phyloP scores from a whole-genome alignment of 2,113 vertebrate species.

The Paramisgurnus dabryanus region DNA sequence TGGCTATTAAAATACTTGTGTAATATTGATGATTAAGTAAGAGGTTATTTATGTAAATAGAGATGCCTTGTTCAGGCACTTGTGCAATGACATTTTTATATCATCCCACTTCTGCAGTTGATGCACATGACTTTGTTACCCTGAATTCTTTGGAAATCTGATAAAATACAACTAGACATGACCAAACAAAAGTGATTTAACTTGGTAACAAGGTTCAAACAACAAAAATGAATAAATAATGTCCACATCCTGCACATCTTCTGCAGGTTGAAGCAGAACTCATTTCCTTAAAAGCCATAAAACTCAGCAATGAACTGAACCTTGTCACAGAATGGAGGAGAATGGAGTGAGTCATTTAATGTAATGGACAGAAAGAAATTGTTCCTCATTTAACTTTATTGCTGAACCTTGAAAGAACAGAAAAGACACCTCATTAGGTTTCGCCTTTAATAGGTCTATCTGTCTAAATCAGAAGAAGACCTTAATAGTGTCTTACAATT shows the following conservation, averaged over 20 bases:
- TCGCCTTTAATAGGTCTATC: constrained; percentile 76
- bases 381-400: constrained; percentile 85
- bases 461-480: constrained; percentile 81
- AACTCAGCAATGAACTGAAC: constrained; percentile 75
- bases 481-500: constrained; percentile 74
- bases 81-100: too few relatives aligned
- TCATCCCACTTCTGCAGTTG: too few relatives aligned
- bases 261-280: constrained; percentile 7
- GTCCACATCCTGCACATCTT: constrained; percentile 15
- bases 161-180: not conserved
- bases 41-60: too few relatives aligned
- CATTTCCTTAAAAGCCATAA: constrained; percentile 51
- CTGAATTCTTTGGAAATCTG: not conserved
- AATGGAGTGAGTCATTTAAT: constrained; percentile 82
- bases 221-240: constrained; percentile 39
- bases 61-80: too few relatives aligned
- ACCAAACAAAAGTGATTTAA: not conserved
- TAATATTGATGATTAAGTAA: too few relatives aligned
- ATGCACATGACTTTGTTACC: not conserved
- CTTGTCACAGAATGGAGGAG: constrained; percentile 70
- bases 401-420: constrained; percentile 73
- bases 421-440: constrained; percentile 80
- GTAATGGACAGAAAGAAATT: constrained; percentile 83
- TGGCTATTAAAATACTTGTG: too few relatives aligned
- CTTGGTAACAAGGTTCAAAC: not conserved